Evolutionary conservation across 1,140 invertebrate species (phyloP), one percentile per base, ranked within the genome.

Genomic region (Heliothis virescens): DNA sequence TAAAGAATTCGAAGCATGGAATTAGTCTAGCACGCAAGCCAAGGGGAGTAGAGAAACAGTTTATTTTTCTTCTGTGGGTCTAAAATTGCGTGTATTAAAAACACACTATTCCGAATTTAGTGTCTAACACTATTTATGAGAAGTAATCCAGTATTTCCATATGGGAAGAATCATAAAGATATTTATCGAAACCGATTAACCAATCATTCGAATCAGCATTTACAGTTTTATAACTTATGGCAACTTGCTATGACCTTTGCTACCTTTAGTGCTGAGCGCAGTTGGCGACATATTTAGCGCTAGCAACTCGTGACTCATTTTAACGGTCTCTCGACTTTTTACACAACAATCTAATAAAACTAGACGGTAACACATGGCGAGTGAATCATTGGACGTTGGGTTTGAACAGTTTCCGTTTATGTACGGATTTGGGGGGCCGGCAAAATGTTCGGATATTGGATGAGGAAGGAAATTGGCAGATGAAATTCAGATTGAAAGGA

Each of bases 281-380:
- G 48, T 67, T 71, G 67, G 67, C 67, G 67, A 71, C 67, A 71
- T 53, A 71, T 71, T 71, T 71, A 71, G 67, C 67, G 11, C 48
- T 71, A 18, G 47, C 47, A 29, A 52, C 48, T 52, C 11, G 41
- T 71, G 67, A 71, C 13, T 71, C 67, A 71, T 52, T 12, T 71
- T 71, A 71, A 71, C 67, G 67, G 67, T 52, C 67, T 48, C 67
- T 53, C 63, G 63, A n/a, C 63, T 67, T 71, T 71, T 71, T 71
- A 53, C 67, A 71, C 67, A 52, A 52, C 67, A 71, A 67, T 67
- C 67, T 52, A 71, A 71, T 71, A 71, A 71, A 71, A 71, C 63
- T 71, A 71, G 67, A 71, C 67, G 48, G 63, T 67, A 67, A 71
- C 67, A 71, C 48, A 71, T 71, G 48, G 47, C 48, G 18, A 15